These are phyloP conservation scores for Vultur gryphus DNA, from an alignment of 2,797 vertebrate genomes.

Conservation along the genomic window DNA sequence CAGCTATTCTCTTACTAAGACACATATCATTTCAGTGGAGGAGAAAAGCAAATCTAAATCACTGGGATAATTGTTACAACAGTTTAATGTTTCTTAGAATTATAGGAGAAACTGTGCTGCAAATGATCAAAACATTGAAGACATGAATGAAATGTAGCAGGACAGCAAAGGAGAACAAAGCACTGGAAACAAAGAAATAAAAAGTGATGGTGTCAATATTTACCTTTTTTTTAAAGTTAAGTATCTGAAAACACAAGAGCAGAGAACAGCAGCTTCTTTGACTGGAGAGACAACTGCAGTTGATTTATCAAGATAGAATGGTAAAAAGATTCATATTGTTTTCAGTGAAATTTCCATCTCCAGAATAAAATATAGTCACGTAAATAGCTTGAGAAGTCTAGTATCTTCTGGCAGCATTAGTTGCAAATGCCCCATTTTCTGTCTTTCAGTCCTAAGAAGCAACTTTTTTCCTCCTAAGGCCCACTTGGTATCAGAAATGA, in stretches of 20 bases:
- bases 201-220: neutral
- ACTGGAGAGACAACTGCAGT: neutral
- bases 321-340: neutral
- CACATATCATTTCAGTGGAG: neutral
- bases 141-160: neutral
- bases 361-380: neutral
- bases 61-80: neutral
- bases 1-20: neutral
- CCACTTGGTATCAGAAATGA: neutral
- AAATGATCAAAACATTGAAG: neutral
- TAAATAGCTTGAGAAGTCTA: neutral
- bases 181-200: neutral
- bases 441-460: neutral
- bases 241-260: neutral
- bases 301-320: neutral
- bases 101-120: neutral
- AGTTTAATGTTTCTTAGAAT: neutral
- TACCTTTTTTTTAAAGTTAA: neutral
- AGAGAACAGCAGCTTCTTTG: neutral
- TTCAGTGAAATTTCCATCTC: neutral
- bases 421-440: neutral
- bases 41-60: neutral
- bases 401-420: neutral
- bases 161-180: neutral
- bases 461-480: neutral